Base-by-base conservation (phyloP, 2,888 invertebrate species). In the Lagria hirta region DNA sequence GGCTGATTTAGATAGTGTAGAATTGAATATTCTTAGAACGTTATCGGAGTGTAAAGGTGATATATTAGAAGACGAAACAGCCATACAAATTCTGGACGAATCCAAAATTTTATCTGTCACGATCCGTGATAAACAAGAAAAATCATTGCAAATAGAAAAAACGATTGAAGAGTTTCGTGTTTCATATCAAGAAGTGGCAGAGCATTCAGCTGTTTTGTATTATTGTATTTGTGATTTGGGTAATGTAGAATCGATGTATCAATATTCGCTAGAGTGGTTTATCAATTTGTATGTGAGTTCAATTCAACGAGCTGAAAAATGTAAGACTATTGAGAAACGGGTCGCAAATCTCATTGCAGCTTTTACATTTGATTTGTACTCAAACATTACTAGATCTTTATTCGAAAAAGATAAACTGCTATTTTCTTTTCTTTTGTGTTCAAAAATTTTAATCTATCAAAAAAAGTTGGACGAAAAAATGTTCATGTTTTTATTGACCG, bases 11-110 rank as follows among this genome's bases (percentile, higher is more conserved):
- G 86, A 89, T 62, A 83, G 88, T 67, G 87, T 90, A 13, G 94
- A 95, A 73, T 89, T 93, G 65, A 87, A 86, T 71, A 94, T 95
- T 57, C 74, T 95, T 29, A 81, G 83, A 60, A 93, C 92, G 0
- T 72, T 95, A 36, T 85, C 89, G 24, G 81, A 86, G 61, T 77
- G 84, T 1, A 86, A 90, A 66, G 90, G 92, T 2, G 90, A 92
- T 66, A 92, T 95, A 64, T 75, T 95, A 48, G 94, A 94, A 73
- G 91, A 95, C 68, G 93, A 94, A 73, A 79, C 79, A 2, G 94
- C 94, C 2, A 91, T 95, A 54, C 80, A 88, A 67, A 86, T 92
- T 46, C 74, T 95, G 27, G 91, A 91, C 66, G 86, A 88, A 2
- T 92, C 93, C 0, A 93, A 94, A 72, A 70, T 76, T 4, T 73